Evolutionary conservation across 2,113 vertebrate genomes (phyloP).

Genomic region (Lasiurus cinereus): DNA sequence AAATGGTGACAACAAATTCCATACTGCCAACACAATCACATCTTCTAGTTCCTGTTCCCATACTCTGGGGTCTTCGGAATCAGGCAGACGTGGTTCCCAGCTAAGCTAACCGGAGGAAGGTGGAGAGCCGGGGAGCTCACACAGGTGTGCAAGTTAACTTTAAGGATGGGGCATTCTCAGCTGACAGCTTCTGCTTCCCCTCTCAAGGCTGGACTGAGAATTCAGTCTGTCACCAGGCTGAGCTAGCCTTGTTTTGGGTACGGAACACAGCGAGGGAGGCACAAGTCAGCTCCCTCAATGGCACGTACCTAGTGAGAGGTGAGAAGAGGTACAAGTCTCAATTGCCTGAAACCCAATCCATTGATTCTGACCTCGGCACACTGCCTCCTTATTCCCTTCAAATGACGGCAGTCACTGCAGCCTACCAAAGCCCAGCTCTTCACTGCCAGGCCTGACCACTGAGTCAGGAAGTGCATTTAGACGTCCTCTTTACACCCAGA

Average conservation of each 20-base stretch:
- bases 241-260: background rate
- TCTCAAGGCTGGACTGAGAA: background rate
- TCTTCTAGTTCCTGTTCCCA: background rate
- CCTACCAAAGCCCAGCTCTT: background rate
- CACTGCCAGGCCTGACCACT: background rate
- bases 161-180: background rate
- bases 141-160: accelerated
- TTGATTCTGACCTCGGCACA: background rate
- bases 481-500: background rate
- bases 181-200: background rate
- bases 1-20: background rate
- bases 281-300: background rate
- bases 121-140: background rate
- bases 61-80: background rate
- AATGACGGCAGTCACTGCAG: background rate
- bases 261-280: background rate
- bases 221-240: background rate
- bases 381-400: background rate
- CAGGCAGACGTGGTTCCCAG: accelerated
- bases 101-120: background rate
- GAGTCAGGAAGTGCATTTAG: background rate
- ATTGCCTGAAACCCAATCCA: background rate
- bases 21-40: accelerated
- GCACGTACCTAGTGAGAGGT: background rate
- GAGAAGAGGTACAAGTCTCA: accelerated